These are phyloP conservation scores for Sinocyclocheilus anophthalmus DNA, from an alignment of 2,113 vertebrate genomes.

Conservation along the genomic window DNA sequence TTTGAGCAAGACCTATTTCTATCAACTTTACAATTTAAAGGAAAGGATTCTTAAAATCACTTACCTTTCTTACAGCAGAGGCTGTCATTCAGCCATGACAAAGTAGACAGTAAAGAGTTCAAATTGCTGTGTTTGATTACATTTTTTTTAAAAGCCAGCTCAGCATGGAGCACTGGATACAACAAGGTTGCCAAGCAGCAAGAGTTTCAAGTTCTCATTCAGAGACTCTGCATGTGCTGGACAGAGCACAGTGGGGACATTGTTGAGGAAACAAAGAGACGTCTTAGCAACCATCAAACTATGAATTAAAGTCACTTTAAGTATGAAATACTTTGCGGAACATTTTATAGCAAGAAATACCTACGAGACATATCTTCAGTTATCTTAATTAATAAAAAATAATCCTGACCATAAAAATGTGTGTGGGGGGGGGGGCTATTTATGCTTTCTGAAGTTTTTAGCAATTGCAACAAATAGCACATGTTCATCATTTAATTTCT, in stretches of 20 bases:
- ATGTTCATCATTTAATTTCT: background rate
- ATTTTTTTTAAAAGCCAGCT: background rate
- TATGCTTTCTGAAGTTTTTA: background rate
- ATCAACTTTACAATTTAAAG: background rate
- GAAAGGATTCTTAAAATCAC: background rate
- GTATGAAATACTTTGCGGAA: background rate
- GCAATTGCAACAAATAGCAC: background rate
- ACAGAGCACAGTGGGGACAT: conserved; percentile 1
- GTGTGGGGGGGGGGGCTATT: background rate
- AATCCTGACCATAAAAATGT: background rate
- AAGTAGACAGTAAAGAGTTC: background rate
- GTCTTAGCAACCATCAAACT: conserved; percentile 13
- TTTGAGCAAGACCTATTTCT: no score
- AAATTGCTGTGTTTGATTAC: conserved; percentile 20
- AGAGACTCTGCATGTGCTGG: background rate
- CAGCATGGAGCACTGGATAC: conserved; percentile 9
- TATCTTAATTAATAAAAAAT: background rate
- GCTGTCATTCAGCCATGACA: background rate
- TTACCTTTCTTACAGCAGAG: conserved; percentile 24
- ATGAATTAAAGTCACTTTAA: background rate
- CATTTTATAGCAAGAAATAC: background rate
- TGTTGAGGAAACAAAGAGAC: conserved; percentile 29
- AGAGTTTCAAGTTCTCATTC: conserved; percentile 31
- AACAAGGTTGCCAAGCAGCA: conserved; percentile 50
- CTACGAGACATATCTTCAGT: background rate